Conservation (phyloP, 2,797 vertebrate species). For the Etheostoma nigrum region DNA sequence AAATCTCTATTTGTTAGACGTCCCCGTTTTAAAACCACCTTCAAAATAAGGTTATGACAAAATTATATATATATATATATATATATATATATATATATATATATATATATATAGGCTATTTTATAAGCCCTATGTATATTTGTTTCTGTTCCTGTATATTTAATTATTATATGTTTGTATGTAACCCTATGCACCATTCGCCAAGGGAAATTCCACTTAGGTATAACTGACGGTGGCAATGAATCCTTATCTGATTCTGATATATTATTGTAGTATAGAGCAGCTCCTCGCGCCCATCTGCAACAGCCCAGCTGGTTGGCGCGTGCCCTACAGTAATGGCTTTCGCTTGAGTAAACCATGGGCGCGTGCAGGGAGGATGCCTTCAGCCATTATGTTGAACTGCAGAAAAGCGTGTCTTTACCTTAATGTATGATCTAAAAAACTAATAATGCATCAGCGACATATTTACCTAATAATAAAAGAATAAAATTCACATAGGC, state of each 20-base stretch:
- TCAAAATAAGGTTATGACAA: not conserved
- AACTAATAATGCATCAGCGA: not conserved
- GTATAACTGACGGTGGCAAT: too few species aligned
- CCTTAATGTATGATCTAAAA: not conserved
- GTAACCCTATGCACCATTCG: too few species aligned
- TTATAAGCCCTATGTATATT: too few species aligned
- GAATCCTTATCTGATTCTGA: too few species aligned
- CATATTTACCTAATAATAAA: not conserved
- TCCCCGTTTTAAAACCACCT: not conserved
- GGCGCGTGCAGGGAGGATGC: conserved; percentile 58
- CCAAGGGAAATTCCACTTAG: too few species aligned
- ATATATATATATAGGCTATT: too few species aligned
- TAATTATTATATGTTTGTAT: too few species aligned
- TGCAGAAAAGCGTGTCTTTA: not conserved
- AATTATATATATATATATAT: not conserved
- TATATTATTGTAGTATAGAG: not conserved
- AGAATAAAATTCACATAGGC: not conserved
- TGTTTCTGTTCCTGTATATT: too few species aligned
- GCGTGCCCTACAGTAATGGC: conserved; percentile 71
- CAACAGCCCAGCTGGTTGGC: conserved; percentile 57
- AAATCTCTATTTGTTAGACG: not conserved
- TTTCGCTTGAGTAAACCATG: conserved; percentile 36
- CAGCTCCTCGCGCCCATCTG: conserved; percentile 39
- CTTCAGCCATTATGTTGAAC: not conserved
- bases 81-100: not conserved